A percentile compares a stretch with the other conserved stretches of the same genome.
These are phyloP conservation scores for Acromyrmex charruanus DNA, from an alignment of 1,140 invertebrate species.

Conservation along the genomic window DNA sequence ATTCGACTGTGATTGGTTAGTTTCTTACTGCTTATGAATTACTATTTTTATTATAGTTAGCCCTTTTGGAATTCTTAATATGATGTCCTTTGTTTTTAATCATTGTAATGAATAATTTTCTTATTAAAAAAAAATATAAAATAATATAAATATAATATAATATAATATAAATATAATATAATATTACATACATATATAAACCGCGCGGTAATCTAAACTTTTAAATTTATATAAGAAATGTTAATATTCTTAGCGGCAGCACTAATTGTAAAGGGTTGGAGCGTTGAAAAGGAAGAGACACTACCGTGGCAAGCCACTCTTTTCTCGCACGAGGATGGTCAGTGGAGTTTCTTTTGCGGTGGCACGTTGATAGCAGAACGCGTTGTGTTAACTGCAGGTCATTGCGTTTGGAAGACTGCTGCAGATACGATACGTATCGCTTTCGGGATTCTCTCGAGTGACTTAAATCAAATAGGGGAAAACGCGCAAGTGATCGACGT, in stretches of 20 bases:
- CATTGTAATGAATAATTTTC: not conserved
- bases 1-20: too few relatives aligned
- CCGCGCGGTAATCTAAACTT: not conserved
- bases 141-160: too few relatives aligned
- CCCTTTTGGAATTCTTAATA: not conserved
- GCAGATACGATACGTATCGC: constrained; percentile 78
- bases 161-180: too few relatives aligned
- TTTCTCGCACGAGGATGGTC: constrained; percentile 78
- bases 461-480: constrained; percentile 76
- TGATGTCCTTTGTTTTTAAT: not conserved
- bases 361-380: constrained; percentile 83
- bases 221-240: constrained; percentile 13
- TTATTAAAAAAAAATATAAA: not conserved
- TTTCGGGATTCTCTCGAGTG: constrained; percentile 80
- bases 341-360: constrained; percentile 85
- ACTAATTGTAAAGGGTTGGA: constrained; percentile 83
- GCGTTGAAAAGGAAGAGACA: constrained; percentile 61
- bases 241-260: constrained; percentile 70
- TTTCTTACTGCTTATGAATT: too few relatives aligned
- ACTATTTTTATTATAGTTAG: too few relatives aligned
- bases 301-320: constrained; percentile 84
- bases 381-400: constrained; percentile 84
- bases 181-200: too few relatives aligned
- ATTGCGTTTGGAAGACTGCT: constrained; percentile 84
- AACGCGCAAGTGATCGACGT: constrained; percentile 80